Base-by-base conservation (phyloP, 2,797 vertebrate genomes). In the Enteromius argenteus region DNA sequence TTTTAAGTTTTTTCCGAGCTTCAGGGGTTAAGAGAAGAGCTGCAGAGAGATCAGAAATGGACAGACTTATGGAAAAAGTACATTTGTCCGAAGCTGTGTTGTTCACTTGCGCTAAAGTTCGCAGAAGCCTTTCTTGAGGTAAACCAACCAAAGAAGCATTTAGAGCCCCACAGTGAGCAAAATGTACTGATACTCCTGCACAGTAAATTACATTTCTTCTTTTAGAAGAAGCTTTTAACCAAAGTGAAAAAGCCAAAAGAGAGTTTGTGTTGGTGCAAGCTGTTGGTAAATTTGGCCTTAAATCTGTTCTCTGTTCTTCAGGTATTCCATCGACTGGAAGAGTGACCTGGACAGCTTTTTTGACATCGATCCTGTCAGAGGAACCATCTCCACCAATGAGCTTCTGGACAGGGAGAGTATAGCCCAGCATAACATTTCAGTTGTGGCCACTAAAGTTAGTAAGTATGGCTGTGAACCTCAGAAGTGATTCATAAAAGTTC, bases 391-490 rank as follows among this genome's bases (percentile, higher is more conserved):
- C 88, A 99, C 97, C 75, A 98, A 98, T 67, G 96, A 98, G 88
- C 94, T 97, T 76, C 93, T 99, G 67, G 97, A 99, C 95, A 94
- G 98, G 88, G 98, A 99, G 90, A 97, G 87, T 91, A 95, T 96
- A 21, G 93, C 97, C 9, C 97, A 97, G 89, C 98, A 98, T 92
- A 99, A 98, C 90, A 96, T 99, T 94, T 97, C 97, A 89, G 93
- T 99, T 85, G 95, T 98, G 92, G 97, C 98, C 39, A 98, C 97
- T 93, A 99, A 99, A 97, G 95, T 98, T 91, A 99, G 98, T 99
- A 94, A 98, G 98, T 98, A 96, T 94, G 91, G 27, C 85, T 68
- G 30, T 75, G 10, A 71, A 62, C 10, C 87, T 87, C 39, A 77
- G 81, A 85, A 7, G 64, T 87, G 84, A 91, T 89, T 87, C 84